Base-by-base conservation (phyloP, 2,113 vertebrate species). In the Danionella cerebrum region DNA sequence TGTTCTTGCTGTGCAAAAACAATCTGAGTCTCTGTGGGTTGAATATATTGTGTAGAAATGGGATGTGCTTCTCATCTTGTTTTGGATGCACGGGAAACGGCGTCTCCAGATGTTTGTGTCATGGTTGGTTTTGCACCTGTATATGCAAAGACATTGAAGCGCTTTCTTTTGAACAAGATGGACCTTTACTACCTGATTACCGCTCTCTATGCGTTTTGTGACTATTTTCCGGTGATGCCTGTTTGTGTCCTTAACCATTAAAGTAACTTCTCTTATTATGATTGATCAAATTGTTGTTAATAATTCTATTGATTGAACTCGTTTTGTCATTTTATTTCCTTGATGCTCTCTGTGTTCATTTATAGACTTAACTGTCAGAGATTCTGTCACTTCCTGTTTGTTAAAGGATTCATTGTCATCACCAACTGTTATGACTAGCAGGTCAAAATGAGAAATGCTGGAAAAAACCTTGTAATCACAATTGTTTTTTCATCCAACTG, bases 151-250 rank as follows among this genome's bases (percentile, higher is more conserved):
- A 47, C 47, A 78, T 85, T 84, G 78, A 78, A 79, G 79, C 7
- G 19, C 67, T 71, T 22, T 78, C 76, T 81, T 67, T 65, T 82
- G 84, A 83, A 84, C 82, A 50, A 75, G 84, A 73, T 84, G 71
- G 80, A 76, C 80, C 84, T 83, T 84, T 82, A 84, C 80, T 82
- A n/a, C n/a, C 48, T 83, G 80, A 44, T 44, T 11, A 80, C 80
- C 80, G 78, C 79, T 79, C 84, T 70, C 69, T 83, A 82, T 76
- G 33, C 69, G 42, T 24, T 50, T 48, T 22, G 59, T 63, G 44
- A 29, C 19, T 21, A 18, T 50, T 64, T 18, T 67, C 42, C 51
- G 21, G 66, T 60, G 53, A 36, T 55, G 45, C 69, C n/a, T 55
- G 45, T 72, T 12, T 53, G 60, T 67, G 63, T 39, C 58, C 59